phyloP scores from a whole-genome alignment of 2,797 vertebrate genomes.

The Echeneis naucrates region DNA sequence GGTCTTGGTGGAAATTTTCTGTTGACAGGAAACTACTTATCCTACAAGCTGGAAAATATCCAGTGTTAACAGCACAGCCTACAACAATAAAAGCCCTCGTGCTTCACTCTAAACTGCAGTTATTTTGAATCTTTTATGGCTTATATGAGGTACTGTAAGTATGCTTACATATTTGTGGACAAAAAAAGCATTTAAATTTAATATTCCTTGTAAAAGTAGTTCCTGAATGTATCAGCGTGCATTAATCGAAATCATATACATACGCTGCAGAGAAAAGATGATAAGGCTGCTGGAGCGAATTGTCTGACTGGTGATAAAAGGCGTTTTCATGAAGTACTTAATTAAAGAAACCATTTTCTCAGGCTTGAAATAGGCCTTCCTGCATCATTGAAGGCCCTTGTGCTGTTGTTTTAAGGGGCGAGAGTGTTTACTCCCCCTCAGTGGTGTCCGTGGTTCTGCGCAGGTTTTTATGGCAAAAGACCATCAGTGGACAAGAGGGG shows the following conservation, averaged over 20 bases:
- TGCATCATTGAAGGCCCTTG: slow-evolving; percentile 62
- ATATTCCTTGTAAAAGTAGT: slow-evolving; percentile 28
- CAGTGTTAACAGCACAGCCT: not conserved
- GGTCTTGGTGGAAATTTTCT: not conserved
- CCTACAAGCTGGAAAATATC: not conserved
- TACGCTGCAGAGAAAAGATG: slow-evolving; percentile 17
- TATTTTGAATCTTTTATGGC: slow-evolving; percentile 2
- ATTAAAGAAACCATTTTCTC: slow-evolving; percentile 68
- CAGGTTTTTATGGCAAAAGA: slow-evolving; percentile 58
- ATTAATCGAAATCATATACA: slow-evolving; percentile 3
- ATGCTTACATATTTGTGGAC: not conserved
- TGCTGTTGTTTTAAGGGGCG: slow-evolving; percentile 50
- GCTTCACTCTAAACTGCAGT: not conserved
- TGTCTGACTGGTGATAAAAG: slow-evolving; percentile 56
- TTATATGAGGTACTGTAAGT: not conserved
- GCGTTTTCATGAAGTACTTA: slow-evolving; percentile 55
- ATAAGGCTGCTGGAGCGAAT: slow-evolving; percentile 30
- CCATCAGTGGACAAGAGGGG: slow-evolving; percentile 41
- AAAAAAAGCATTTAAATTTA: not conserved
- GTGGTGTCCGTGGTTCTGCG: slow-evolving; percentile 49
- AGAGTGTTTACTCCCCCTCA: slow-evolving; percentile 48
- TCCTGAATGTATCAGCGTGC: slow-evolving; percentile 2
- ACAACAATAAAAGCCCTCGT: not conserved
- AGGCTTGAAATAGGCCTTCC: slow-evolving; percentile 48
- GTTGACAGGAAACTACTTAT: not conserved